Conservation (phyloP, 1,140 invertebrate species). For the Antheraea pernyi region DNA sequence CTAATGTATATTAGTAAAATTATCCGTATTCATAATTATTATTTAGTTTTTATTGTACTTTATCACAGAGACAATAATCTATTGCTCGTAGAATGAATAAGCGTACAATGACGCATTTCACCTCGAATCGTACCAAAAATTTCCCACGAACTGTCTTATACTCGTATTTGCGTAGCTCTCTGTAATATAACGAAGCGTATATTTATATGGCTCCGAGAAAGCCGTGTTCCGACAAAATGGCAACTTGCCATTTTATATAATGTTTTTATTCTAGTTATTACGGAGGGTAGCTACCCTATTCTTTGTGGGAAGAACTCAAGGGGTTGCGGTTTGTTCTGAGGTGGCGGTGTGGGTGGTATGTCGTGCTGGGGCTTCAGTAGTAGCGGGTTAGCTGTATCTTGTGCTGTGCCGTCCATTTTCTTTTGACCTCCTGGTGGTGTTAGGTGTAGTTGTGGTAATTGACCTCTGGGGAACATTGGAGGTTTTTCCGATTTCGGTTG, state of each 20-base stretch:
- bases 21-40: neutral
- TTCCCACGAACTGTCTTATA: slow-evolving; percentile 30
- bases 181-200: slow-evolving; percentile 52
- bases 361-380: slow-evolving; percentile 63
- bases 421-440: slow-evolving; percentile 56
- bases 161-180: slow-evolving; percentile 46
- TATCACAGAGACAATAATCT: neutral
- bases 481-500: slow-evolving; percentile 61
- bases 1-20: neutral
- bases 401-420: slow-evolving; percentile 37
- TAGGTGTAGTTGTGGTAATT: slow-evolving; percentile 54
- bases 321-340: slow-evolving; percentile 48
- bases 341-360: slow-evolving; percentile 65
- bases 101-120: slow-evolving; percentile 29
- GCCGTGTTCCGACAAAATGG: slow-evolving; percentile 58
- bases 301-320: slow-evolving; percentile 60
- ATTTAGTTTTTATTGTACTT: neutral
- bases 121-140: slow-evolving; percentile 19
- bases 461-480: slow-evolving; percentile 45
- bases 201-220: slow-evolving; percentile 59
- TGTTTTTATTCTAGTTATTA: slow-evolving; percentile 35
- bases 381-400: slow-evolving; percentile 43
- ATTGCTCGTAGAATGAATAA: neutral
- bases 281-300: slow-evolving; percentile 50
- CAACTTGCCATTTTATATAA: slow-evolving; percentile 63